Conservation (phyloP, 2,797 vertebrate genomes). For the Leptatherina wallacei region DNA sequence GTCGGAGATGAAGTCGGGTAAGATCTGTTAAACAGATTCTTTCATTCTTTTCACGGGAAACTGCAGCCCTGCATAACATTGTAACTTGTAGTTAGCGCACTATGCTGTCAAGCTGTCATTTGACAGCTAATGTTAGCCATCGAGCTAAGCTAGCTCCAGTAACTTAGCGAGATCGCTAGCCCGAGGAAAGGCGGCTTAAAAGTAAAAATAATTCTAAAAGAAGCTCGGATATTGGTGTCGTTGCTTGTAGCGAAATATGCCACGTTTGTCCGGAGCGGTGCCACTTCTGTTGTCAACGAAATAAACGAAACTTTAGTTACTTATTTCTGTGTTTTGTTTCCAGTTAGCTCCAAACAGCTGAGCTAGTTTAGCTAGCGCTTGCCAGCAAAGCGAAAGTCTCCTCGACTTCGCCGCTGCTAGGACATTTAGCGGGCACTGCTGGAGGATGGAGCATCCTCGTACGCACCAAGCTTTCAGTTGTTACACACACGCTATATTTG, state of each 20-base stretch:
- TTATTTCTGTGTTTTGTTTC: conserved; percentile 59
- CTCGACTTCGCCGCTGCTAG: conserved; percentile 63
- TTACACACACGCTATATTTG: background rate
- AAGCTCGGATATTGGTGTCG: background rate
- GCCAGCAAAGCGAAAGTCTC: conserved; percentile 71
- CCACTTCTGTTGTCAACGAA: background rate
- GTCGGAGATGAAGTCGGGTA: conserved; percentile 98
- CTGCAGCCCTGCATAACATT: background rate
- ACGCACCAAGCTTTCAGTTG: conserved; percentile 2
- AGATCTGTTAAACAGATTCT: conserved; percentile 65
- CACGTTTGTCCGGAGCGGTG: background rate
- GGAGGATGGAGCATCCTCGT: conserved; percentile 57
- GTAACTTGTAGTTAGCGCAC: conserved; percentile 32
- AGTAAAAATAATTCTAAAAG: conserved; percentile 60
- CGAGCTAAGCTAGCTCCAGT: conserved; percentile 67
- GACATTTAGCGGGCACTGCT: conserved; percentile 81
- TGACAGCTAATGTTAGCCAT: conserved; percentile 71
- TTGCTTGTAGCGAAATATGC: background rate
- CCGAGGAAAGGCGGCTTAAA: conserved; percentile 52
- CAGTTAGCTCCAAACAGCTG: conserved; percentile 60
- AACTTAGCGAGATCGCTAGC: conserved; percentile 67
- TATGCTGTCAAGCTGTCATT: conserved; percentile 55
- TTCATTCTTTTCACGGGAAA: no score
- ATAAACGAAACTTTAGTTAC: conserved; percentile 25
- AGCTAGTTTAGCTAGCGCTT: conserved; percentile 68